phyloP scores from a whole-genome alignment of 2,888 invertebrate genomes.

The Synanthedon tipuliformis region DNA sequence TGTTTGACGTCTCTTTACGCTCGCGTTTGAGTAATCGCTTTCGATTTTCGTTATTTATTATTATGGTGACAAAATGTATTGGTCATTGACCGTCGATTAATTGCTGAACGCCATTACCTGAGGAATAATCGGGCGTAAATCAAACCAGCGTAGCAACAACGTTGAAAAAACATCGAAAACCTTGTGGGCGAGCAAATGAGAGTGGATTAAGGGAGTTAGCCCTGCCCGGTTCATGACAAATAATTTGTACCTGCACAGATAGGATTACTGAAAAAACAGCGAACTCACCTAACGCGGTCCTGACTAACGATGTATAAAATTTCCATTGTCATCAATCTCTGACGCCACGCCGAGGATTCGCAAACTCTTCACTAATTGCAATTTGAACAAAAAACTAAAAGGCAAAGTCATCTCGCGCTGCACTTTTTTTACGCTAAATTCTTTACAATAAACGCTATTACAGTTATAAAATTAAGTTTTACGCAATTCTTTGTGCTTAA shows the following conservation, averaged over 20 bases:
- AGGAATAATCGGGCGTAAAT: constrained; percentile 1
- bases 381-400: constrained; percentile 68
- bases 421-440: constrained; percentile 51
- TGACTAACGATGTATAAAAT: constrained; percentile 70
- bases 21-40: constrained; percentile 34
- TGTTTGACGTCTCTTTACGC: constrained; percentile 23
- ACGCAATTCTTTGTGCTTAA: constrained; percentile 2
- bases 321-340: constrained; percentile 71
- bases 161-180: constrained; percentile 7
- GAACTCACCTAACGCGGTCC: constrained; percentile 58
- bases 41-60: constrained; percentile 41
- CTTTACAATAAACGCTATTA: constrained; percentile 23
- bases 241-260: constrained; percentile 43
- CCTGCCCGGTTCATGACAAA: constrained; percentile 32
- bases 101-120: constrained; percentile 23
- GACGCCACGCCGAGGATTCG: constrained; percentile 64
- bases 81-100: constrained; percentile 38
- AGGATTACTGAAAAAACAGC: constrained; percentile 62
- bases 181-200: neutral
- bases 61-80: constrained; percentile 42
- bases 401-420: constrained; percentile 59
- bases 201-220: constrained; percentile 18
- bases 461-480: constrained; percentile 19
- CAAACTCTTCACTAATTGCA: constrained; percentile 69
- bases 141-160: constrained; percentile 1